phyloP scores from a whole-genome alignment of 2,797 vertebrate genomes.

The Tadarida brasiliensis region DNA sequence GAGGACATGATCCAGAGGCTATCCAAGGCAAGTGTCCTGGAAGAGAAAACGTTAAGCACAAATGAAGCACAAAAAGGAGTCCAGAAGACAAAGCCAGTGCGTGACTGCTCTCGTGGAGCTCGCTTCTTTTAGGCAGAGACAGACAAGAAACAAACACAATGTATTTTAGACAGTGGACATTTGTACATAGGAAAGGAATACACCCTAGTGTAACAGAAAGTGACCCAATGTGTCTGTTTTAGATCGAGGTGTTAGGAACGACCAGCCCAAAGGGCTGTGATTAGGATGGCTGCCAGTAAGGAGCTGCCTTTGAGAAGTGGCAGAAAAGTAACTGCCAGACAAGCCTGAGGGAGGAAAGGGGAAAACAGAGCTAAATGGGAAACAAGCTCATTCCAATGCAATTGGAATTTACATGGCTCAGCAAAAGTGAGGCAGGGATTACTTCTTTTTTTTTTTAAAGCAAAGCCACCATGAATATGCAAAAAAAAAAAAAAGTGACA shows the following conservation, averaged over 20 bases:
- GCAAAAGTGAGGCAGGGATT: slow-evolving; percentile 18
- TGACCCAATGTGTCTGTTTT: background rate
- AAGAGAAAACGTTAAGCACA: background rate
- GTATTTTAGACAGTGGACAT: background rate
- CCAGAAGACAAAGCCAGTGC: background rate
- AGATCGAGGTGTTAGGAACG: background rate
- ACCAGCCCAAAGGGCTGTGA: background rate
- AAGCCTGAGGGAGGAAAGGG: background rate
- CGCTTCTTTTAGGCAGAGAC: background rate
- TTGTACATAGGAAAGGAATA: background rate
- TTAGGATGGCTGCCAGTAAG: background rate
- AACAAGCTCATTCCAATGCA: background rate
- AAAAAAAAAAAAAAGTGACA: slow-evolving; percentile 29
- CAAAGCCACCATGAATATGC: background rate
- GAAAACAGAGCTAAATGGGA: background rate
- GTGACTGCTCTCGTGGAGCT: background rate
- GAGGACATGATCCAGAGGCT: background rate
- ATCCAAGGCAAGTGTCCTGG: background rate
- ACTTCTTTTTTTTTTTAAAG: background rate
- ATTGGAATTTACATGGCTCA: background rate
- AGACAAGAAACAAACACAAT: background rate
- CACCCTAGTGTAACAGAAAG: background rate
- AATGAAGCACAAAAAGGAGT: background rate
- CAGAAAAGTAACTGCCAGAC: background rate
- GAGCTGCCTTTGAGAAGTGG: background rate